phyloP scores from a whole-genome alignment of 2,113 vertebrate species.

The Danionella cerebrum region DNA sequence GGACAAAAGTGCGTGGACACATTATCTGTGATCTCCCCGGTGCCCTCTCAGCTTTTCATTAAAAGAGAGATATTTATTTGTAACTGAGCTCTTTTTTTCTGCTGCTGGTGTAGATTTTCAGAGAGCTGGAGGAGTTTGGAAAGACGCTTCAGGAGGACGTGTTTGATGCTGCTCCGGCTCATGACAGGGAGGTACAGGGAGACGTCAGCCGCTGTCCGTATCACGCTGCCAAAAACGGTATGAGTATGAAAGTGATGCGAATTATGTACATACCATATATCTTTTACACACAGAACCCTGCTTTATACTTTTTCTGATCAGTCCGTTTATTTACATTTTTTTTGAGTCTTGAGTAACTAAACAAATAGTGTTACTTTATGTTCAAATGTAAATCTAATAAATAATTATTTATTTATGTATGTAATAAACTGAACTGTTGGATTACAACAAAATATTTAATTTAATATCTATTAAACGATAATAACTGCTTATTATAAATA shows the following conservation, averaged over 20 bases:
- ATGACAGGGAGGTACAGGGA: constrained; percentile 73
- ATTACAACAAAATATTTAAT: too few relatives aligned
- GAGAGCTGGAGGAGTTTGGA: constrained; percentile 81
- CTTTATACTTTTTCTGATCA: too few relatives aligned
- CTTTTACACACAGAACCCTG: background rate
- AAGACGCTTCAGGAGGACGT: constrained; percentile 66
- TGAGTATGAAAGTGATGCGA: constrained; percentile 1
- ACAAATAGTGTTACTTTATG: too few relatives aligned
- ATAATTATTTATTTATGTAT: too few relatives aligned
- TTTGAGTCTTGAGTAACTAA: too few relatives aligned
- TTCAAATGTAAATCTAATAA: too few relatives aligned
- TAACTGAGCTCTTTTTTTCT: background rate
- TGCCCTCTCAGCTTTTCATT: background rate
- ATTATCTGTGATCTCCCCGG: background rate
- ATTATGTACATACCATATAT: background rate
- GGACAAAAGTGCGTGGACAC: background rate
- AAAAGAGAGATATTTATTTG: background rate
- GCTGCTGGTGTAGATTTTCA: constrained; percentile 71
- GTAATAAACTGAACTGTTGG: too few relatives aligned
- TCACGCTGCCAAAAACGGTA: constrained; percentile 74
- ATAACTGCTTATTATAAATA: too few relatives aligned
- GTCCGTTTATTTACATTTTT: too few relatives aligned
- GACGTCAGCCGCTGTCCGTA: constrained; percentile 87
- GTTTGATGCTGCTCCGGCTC: constrained; percentile 65
- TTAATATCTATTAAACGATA: too few relatives aligned